These are phyloP conservation scores for Volucella inanis DNA, from an alignment of 2,888 invertebrate species.

Conservation along the genomic window DNA sequence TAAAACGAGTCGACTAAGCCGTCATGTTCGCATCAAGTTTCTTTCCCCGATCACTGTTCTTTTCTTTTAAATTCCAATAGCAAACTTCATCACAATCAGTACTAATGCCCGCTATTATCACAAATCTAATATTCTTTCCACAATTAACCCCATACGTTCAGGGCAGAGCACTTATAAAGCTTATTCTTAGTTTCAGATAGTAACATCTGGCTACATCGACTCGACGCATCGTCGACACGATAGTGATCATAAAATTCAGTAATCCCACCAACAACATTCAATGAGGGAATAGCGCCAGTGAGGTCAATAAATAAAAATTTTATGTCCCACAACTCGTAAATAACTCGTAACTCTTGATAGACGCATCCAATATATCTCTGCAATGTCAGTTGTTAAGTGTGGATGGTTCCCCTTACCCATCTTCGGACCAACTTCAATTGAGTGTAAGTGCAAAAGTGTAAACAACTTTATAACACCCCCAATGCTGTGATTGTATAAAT, in stretches of 20 bases:
- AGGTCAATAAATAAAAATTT: conserved; percentile 53
- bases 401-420: not conserved
- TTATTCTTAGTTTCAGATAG: too few relatives aligned
- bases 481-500: conserved; percentile 33
- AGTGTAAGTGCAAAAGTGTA: conserved; percentile 48
- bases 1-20: too few relatives aligned
- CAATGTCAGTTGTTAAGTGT: conserved; percentile 45
- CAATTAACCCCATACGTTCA: too few relatives aligned
- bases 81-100: too few relatives aligned
- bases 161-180: too few relatives aligned
- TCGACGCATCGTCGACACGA: not conserved
- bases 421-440: not conserved
- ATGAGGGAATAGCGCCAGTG: conserved; percentile 40
- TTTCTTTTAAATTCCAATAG: too few relatives aligned
- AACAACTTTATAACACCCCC: conserved; percentile 69
- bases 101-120: too few relatives aligned
- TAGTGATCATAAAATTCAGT: conserved; percentile 43
- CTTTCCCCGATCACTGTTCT: too few relatives aligned
- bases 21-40: too few relatives aligned
- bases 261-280: conserved; percentile 7
- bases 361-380: conserved; percentile 52
- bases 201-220: not conserved
- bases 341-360: conserved; percentile 61
- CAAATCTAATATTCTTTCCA: too few relatives aligned
- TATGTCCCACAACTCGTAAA: conserved; percentile 52